Evolutionary conservation across 2,113 vertebrate genomes (phyloP), one percentile per base, ranked within the genome.

Genomic region (Gymnobelideus leadbeateri): DNA sequence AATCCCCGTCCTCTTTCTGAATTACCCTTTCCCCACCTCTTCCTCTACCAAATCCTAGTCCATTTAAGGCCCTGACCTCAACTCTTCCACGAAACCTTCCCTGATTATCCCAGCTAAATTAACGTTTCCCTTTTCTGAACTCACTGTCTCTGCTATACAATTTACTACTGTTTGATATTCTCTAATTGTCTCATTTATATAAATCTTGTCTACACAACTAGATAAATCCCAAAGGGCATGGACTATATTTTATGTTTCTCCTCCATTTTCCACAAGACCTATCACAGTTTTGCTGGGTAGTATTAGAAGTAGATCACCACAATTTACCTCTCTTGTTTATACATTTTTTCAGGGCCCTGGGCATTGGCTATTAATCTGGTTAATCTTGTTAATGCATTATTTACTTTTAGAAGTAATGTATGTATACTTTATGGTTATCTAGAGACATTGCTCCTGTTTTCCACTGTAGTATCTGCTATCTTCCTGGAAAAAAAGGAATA

Each of bases 41-140:
- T 12, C 9, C 21, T 3, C 5, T 0, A 77, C 68, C 68, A n/a
- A 77, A 77, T n/a, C 14, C 37, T 77, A 19, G 37, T 43, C 68
- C 61, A n/a, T n/a, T 77, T n/a, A 43, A 91, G 91, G n/a, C 43
- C 84, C 53, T n/a, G 0, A 89, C 61, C 7, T 14, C 51, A 10
- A 47, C 93, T 96, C 90, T 28, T 92, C 28, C 9, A 4, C 28
- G 89, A 94, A 89, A 90, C 52, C 93, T 92, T 94, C 55, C 43
- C 11, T 7, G 89, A 51, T 53, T n/a, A 84, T 94, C 95, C 92
- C 51, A 92, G 52, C 12, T 92, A 25, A 50, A 53, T 92, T 50
- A 84, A 52, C 26, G 94, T 49, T 97, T 50, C 46, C 3, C 47
- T 89, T 90, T 37, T 96, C 51, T 53, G 19, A 90, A n/a, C 68